A percentile compares a stretch with the other conserved stretches of the same genome.
Evolutionary conservation across 2,888 invertebrate species (phyloP).

Genomic region (Sphaerophoria rueppellii): DNA sequence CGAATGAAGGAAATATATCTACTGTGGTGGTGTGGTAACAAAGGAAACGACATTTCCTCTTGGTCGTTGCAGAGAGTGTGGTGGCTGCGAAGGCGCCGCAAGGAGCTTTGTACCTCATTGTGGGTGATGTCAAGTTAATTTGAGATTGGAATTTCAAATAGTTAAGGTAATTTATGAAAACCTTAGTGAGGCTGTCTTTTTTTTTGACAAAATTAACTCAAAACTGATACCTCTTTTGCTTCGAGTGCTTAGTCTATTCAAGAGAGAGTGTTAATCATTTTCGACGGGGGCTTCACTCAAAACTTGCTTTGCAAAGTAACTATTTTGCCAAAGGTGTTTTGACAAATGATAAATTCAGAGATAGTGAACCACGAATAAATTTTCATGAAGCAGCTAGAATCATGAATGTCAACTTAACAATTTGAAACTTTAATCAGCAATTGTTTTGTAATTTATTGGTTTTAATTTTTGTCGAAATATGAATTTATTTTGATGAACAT

Average conservation of each 20-base stretch:
- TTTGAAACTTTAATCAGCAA: too few species aligned
- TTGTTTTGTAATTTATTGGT: too few species aligned
- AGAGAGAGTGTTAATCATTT: too few species aligned
- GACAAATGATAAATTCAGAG: too few species aligned
- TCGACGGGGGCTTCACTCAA: too few species aligned
- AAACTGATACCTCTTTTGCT: background rate
- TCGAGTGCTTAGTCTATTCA: background rate
- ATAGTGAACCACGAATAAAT: too few species aligned
- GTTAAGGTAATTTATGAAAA: conserved; percentile 11
- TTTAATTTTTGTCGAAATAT: too few species aligned
- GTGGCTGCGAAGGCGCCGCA: background rate
- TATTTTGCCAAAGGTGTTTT: too few species aligned
- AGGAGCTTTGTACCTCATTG: conserved; percentile 15
- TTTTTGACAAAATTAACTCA: background rate
- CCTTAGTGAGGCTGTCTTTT: background rate
- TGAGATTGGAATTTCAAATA: conserved; percentile 39
- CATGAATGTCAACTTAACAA: too few species aligned
- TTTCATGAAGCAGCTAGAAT: too few species aligned
- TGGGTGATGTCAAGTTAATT: conserved; percentile 51
- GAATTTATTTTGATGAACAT: too few species aligned
- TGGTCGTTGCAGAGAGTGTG: background rate
- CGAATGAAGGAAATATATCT: background rate
- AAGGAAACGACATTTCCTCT: conserved; percentile 26
- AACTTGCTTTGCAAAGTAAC: background rate
- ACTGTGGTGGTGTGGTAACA: background rate